phyloP scores from a whole-genome alignment of 2,888 invertebrate genomes.

The Lycophotia porphyrea region DNA sequence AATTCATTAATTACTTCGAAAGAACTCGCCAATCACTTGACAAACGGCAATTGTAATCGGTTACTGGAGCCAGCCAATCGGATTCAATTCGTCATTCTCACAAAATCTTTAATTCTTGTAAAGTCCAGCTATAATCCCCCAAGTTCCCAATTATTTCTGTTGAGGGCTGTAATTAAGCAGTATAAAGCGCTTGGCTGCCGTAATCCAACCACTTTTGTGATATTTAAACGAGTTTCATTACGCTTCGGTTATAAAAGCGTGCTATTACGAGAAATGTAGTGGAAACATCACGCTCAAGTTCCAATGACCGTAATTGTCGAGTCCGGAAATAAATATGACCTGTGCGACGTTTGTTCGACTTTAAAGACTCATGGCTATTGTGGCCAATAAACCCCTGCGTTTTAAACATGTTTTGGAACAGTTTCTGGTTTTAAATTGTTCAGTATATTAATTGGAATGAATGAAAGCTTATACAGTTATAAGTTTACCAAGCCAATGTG shows the following conservation, averaged over 20 bases:
- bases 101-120: conserved; percentile 78
- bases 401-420: conserved; percentile 13
- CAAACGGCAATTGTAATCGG: conserved; percentile 56
- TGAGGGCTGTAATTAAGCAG: conserved; percentile 88
- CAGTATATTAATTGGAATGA: neutral
- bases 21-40: conserved; percentile 54
- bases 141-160: conserved; percentile 89
- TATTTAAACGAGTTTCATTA: conserved; percentile 90
- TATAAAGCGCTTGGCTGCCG: conserved; percentile 86
- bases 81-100: conserved; percentile 63
- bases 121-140: conserved; percentile 84
- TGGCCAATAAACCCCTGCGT: conserved; percentile 5
- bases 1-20: conserved; percentile 50
- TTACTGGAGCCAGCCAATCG: conserved; percentile 42
- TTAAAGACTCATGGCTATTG: conserved; percentile 45
- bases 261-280: conserved; percentile 88
- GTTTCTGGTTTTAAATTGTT: neutral
- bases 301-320: conserved; percentile 86
- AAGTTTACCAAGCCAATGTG: neutral
- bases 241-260: conserved; percentile 88
- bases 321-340: conserved; percentile 77
- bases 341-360: conserved; percentile 72
- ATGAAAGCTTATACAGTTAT: neutral
- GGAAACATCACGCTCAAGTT: conserved; percentile 87
- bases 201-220: conserved; percentile 89